A percentile compares a stretch with the other conserved stretches of the same genome.
Evolutionary conservation across 2,888 invertebrate species (phyloP).

Genomic region (Acrocyrtus sp.): DNA sequence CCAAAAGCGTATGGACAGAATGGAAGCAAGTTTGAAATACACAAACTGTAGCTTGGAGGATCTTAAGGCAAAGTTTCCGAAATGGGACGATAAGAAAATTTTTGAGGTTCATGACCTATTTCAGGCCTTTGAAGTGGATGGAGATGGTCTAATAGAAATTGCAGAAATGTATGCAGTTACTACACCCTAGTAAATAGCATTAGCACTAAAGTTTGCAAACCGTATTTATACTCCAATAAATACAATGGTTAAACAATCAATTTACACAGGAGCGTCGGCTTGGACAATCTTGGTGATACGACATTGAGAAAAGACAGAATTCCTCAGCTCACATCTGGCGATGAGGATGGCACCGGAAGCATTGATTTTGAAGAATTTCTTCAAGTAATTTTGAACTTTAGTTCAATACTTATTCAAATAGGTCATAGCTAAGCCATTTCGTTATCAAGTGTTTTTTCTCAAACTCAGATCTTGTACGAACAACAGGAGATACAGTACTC

Average conservation of each 20-base stretch:
- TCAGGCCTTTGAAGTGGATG: slow-evolving; percentile 63
- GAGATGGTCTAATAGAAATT: slow-evolving; percentile 62
- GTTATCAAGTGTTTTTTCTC: neutral
- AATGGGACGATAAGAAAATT: slow-evolving; percentile 59
- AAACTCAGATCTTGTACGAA: slow-evolving; percentile 50
- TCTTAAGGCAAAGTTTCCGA: slow-evolving; percentile 51
- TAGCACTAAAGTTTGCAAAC: neutral
- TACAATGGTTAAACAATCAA: too few relatives aligned
- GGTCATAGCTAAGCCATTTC: neutral
- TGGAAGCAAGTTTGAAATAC: slow-evolving; percentile 60
- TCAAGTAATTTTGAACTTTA: slow-evolving; percentile 40
- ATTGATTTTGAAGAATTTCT: slow-evolving; percentile 63
- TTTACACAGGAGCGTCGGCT: slow-evolving; percentile 55
- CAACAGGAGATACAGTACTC: slow-evolving; percentile 45
- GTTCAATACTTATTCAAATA: neutral
- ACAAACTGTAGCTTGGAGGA: slow-evolving; percentile 55
- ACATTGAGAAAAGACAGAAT: slow-evolving; percentile 56
- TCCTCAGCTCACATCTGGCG: slow-evolving; percentile 52
- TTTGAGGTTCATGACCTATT: slow-evolving; percentile 62
- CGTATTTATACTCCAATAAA: neutral
- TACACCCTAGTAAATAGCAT: too few relatives aligned
- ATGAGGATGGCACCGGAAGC: slow-evolving; percentile 62
- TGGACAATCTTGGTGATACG: slow-evolving; percentile 61
- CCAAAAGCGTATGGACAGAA: slow-evolving; percentile 57
- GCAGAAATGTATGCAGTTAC: slow-evolving; percentile 62